A percentile compares a stretch with the other conserved stretches of the same genome.
These are phyloP conservation scores for Megathymus violae DNA, from an alignment of 1,140 invertebrate species.

Conservation along the genomic window DNA sequence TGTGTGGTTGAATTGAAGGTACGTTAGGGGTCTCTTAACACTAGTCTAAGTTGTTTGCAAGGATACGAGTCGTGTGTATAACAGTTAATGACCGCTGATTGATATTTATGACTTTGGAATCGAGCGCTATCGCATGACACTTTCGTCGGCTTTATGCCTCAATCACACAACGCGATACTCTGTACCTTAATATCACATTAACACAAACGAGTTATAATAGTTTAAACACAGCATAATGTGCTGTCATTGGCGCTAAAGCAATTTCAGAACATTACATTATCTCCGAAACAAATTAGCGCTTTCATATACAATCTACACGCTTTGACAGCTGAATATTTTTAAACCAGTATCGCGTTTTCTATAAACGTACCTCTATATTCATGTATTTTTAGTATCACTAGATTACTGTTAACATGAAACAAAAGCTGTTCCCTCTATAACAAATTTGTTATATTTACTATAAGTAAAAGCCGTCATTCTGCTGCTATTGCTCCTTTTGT, in stretches of 20 bases:
- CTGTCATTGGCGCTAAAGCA: background rate
- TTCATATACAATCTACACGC: background rate
- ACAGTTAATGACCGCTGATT: slow-evolving; percentile 56
- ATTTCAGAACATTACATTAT: background rate
- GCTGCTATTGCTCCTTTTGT: no score
- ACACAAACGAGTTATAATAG: background rate
- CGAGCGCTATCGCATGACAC: slow-evolving; percentile 50
- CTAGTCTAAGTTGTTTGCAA: slow-evolving; percentile 41
- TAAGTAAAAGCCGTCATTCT: no score
- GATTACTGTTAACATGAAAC: no score
- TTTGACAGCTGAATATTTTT: background rate
- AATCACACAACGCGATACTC: slow-evolving; percentile 41
- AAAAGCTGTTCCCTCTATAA: no score
- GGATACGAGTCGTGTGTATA: slow-evolving; percentile 45
- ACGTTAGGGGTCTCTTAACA: slow-evolving; percentile 26
- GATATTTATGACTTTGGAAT: slow-evolving; percentile 66
- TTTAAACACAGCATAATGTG: background rate
- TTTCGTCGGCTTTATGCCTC: slow-evolving; percentile 44
- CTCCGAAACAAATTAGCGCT: slow-evolving; percentile 7
- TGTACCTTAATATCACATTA: slow-evolving; percentile 11
- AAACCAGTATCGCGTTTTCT: no score
- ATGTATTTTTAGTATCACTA: no score
- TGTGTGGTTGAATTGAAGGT: slow-evolving; percentile 8
- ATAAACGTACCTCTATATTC: no score
- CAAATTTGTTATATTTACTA: no score